phyloP scores from a whole-genome alignment of 2,113 vertebrate species.

The Oophaga pumilio region DNA sequence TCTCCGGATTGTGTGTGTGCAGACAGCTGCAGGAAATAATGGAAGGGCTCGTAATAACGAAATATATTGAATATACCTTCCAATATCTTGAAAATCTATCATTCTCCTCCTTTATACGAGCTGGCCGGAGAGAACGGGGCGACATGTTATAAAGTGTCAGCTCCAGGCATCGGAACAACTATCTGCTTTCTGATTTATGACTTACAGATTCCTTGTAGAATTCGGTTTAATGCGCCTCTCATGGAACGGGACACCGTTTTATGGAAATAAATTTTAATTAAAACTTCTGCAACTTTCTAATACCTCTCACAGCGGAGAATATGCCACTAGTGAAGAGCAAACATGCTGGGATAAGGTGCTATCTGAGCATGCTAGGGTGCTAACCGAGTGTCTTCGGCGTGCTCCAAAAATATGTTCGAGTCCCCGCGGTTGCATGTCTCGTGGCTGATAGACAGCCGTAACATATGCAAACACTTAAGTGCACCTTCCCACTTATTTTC shows the following conservation, averaged over 20 bases:
- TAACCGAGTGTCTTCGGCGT: too few species aligned
- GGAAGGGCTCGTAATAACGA: not conserved
- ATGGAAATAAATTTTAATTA: too few species aligned
- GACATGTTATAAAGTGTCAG: not conserved
- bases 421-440: too few species aligned
- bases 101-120: not conserved
- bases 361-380: too few species aligned
- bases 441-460: too few species aligned
- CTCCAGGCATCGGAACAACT: not conserved
- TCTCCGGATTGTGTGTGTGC: not conserved
- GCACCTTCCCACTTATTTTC: too few species aligned
- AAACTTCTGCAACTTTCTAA: too few species aligned
- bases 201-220: not conserved
- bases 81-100: slow-evolving; percentile 8
- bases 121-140: not conserved
- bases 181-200: not conserved
- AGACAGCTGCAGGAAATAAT: not conserved
- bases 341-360: too few species aligned
- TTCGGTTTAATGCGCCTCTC: not conserved
- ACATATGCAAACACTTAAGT: too few species aligned
- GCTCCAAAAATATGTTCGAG: too few species aligned
- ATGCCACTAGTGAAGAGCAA: too few species aligned
- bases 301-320: too few species aligned
- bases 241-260: not conserved
- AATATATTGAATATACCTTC: not conserved